Percentiles rank a stretch among this genome's conserved stretches.
phyloP scores from a whole-genome alignment of 2,888 invertebrate species.

The Caenorhabditis drosophilae region DNA sequence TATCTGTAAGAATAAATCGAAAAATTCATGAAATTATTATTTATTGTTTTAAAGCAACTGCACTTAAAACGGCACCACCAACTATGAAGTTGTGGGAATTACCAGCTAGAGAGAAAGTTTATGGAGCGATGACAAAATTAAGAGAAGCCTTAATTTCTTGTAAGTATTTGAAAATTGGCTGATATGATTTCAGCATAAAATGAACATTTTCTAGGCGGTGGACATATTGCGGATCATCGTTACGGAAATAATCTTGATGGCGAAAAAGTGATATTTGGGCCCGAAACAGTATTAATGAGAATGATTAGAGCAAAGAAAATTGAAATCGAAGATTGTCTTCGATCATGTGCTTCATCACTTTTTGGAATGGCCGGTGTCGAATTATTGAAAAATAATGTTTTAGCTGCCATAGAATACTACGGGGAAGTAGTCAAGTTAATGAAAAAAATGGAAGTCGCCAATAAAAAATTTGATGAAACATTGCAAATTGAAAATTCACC shows the following conservation, averaged over 20 bases:
- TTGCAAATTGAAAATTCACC: too few species aligned
- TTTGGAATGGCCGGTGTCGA: too few species aligned
- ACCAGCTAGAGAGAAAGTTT: conserved; percentile 7
- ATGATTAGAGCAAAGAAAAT: conserved; percentile 12
- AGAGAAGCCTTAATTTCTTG: conserved; percentile 13
- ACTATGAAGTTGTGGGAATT: background rate
- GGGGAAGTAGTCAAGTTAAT: too few species aligned
- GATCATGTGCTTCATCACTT: background rate
- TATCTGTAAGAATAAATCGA: conserved; percentile 7
- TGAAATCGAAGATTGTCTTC: background rate
- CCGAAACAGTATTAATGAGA: conserved; percentile 10
- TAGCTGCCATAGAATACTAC: too few species aligned
- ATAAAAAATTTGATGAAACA: too few species aligned
- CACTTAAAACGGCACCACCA: background rate
- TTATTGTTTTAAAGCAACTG: background rate
- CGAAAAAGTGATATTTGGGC: conserved; percentile 1
- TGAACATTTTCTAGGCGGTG: too few species aligned
- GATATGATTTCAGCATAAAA: too few species aligned
- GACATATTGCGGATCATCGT: background rate
- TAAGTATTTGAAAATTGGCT: background rate
- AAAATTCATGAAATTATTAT: background rate
- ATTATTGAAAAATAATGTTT: too few species aligned
- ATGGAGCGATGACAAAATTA: conserved; percentile 5
- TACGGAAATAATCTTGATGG: too few species aligned
- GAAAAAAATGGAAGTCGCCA: too few species aligned